phyloP scores from a whole-genome alignment of 64 coral and sea anemone genomes.

The Dendrophyllia cribrosa region DNA sequence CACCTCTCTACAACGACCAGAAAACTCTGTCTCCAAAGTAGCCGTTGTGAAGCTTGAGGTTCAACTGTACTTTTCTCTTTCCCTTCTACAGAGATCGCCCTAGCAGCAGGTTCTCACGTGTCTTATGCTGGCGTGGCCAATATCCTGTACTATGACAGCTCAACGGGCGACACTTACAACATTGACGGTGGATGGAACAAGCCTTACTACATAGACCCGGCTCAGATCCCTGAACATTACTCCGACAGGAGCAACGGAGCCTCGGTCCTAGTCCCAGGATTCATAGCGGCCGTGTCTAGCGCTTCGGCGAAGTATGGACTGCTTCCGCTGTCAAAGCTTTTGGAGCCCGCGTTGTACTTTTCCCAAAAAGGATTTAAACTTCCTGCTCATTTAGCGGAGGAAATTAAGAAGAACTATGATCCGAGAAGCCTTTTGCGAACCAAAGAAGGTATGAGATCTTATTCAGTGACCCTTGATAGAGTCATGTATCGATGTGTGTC shows the following conservation, averaged over 20 bases:
- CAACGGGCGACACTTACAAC: constrained; percentile 69
- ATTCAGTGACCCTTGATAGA: neutral
- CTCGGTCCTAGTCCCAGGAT: constrained; percentile 88
- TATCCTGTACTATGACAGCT: constrained; percentile 86
- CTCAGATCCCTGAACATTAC: constrained; percentile 55
- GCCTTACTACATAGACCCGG: constrained; percentile 61
- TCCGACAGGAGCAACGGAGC: constrained; percentile 72
- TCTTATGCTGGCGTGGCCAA: constrained; percentile 85
- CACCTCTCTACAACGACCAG: no score
- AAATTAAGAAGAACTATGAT: constrained; percentile 84
- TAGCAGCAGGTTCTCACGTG: constrained; percentile 70
- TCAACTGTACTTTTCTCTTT: neutral
- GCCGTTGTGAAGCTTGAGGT: no score
- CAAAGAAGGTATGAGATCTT: constrained; percentile 56
- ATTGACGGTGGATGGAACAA: constrained; percentile 89
- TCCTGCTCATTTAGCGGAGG: constrained; percentile 70
- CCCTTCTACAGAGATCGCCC: constrained; percentile 71
- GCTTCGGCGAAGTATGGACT: constrained; percentile 72
- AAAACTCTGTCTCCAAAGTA: no score
- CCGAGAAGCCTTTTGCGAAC: constrained; percentile 73
- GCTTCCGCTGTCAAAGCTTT: constrained; percentile 72
- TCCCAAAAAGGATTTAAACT: constrained; percentile 83
- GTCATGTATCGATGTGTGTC: no score
- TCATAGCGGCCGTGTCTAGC: constrained; percentile 73
- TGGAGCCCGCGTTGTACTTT: constrained; percentile 92